Evolutionary conservation across 2,113 vertebrate species (phyloP).

Genomic region (Bombycilla garrulus): DNA sequence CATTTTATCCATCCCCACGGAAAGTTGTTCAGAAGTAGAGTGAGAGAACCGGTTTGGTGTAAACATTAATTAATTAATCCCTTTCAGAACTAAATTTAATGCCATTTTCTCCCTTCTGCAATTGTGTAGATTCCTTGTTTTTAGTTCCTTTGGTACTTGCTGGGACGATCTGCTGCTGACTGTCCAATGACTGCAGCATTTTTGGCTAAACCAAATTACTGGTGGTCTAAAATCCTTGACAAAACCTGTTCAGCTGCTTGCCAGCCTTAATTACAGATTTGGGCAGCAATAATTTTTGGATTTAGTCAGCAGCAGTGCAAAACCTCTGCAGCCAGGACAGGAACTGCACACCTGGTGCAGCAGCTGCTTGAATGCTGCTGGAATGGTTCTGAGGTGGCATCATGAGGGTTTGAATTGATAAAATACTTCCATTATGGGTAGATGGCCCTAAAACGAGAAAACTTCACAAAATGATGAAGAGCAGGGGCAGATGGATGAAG

Average conservation of each 20-base stretch:
- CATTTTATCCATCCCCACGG: background rate
- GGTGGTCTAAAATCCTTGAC: background rate
- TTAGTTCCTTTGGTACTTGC: background rate
- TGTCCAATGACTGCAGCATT: background rate
- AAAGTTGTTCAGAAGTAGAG: background rate
- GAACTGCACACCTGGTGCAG: background rate
- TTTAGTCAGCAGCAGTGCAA: background rate
- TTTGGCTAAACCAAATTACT: background rate
- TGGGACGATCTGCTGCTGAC: background rate
- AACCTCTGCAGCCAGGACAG: background rate
- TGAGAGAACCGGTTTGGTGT: background rate
- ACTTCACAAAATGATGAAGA: background rate
- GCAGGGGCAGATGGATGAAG: background rate
- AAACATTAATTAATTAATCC: background rate
- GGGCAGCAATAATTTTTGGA: background rate
- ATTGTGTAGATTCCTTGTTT: background rate
- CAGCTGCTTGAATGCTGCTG: background rate
- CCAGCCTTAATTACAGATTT: background rate
- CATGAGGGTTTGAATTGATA: background rate
- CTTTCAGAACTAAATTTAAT: background rate
- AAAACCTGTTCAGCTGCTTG: background rate
- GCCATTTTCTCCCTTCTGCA: background rate
- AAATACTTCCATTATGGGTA: background rate
- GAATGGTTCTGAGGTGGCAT: background rate
- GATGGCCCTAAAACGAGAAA: background rate